Conservation (phyloP, 2,888 invertebrate species). For the Drosophila algonquin region DNA sequence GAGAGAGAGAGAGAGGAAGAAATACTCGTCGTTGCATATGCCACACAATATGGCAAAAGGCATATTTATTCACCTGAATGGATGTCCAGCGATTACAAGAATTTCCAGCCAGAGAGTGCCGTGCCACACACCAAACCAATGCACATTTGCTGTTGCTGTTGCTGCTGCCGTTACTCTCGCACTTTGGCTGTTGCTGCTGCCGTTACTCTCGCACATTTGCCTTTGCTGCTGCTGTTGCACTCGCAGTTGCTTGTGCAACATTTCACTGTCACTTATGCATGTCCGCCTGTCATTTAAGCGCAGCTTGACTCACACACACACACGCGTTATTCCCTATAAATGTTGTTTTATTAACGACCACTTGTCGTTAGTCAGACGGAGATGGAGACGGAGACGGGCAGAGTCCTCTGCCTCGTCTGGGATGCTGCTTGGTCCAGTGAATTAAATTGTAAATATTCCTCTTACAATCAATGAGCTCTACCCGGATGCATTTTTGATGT, state of each 20-base stretch:
- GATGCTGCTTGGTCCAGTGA: constrained; percentile 47
- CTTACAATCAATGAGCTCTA: constrained; percentile 31
- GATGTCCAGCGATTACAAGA: constrained; percentile 51
- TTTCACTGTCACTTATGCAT: constrained; percentile 70
- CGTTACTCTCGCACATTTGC: no score
- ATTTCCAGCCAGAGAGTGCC: constrained; percentile 15
- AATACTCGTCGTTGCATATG: background rate
- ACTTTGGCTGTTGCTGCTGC: constrained; percentile 14
- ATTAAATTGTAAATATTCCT: constrained; percentile 62
- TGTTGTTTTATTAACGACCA: constrained; percentile 57
- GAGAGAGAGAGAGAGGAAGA: background rate
- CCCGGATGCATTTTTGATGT: constrained; percentile 23
- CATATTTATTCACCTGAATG: constrained; percentile 46
- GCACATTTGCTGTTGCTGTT: constrained; percentile 14
- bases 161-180: background rate
- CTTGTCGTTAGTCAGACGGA: constrained; percentile 15
- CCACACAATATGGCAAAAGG: background rate
- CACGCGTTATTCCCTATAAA: constrained; percentile 10
- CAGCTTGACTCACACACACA: constrained; percentile 30
- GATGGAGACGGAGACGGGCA: constrained; percentile 4
- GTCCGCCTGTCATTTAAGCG: constrained; percentile 70
- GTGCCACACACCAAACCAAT: constrained; percentile 15
- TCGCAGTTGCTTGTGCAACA: constrained; percentile 51
- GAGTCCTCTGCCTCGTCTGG: constrained; percentile 13
- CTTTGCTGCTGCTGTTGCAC: background rate